Evolutionary conservation across 2,888 invertebrate genomes (phyloP), one percentile per base, ranked within the genome.

Genomic region (Blastobasis lacticolella): DNA sequence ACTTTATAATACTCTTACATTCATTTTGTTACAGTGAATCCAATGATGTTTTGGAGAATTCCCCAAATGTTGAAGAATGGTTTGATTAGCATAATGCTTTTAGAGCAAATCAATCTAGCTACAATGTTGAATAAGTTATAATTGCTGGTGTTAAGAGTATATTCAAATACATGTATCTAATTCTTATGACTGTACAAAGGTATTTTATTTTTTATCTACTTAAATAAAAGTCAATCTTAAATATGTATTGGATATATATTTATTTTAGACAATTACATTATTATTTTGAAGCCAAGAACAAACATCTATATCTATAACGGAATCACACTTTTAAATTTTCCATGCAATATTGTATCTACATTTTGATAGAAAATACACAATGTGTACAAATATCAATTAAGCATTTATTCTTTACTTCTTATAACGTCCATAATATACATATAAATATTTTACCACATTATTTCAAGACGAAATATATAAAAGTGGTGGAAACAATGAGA

Each of bases 31-130:
- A 57, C 83, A 95, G 95, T 78, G 95, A 95, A 81, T 94, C 95
- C 8, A 95, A 94, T 75, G 95, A 95, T 73, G 90, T 95, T 61
- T 81, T 95, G 74, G 95, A 95, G 75, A 94, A 94, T 55, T 95
- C 95, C 0, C 95, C 95, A 0, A 94, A 94, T 71, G 94, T 95
- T 9, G 95, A 95, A 77, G 95, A 95, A 75, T 93, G 93, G 88
- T 90, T 94, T 60, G 89, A 89, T 75, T 89, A 79, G 59, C 52
- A 52, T 50, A 54, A 45, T 45, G 8, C 8, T 45, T 23, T 43
- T n/a, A 43, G 43, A n/a, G 6, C 23, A 23, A 23, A 23, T 23
- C 23, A 23, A 23, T 23, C 3, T 23, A 23, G 23, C 23, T 23
- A 23, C 23, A 1, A 23, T 23, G 23, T 23, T 23, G 23, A 23